Evolutionary conservation across 1,140 invertebrate genomes (phyloP).

Genomic region (Drosophila ficusphila): DNA sequence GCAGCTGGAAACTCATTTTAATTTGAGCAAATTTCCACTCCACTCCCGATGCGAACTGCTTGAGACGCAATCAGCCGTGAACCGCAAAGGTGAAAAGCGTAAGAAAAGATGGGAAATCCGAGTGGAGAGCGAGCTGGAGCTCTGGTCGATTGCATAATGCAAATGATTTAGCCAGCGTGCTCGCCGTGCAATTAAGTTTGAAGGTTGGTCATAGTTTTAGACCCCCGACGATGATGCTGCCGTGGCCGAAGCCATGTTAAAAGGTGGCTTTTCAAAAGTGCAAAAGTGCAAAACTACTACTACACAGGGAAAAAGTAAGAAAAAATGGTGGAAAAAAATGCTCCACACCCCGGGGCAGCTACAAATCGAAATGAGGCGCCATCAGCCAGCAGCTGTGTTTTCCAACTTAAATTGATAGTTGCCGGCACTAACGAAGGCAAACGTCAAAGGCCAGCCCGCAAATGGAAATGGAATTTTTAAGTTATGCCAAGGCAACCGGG

Average conservation of each 20-base stretch:
- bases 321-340: constrained; percentile 13
- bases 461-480: constrained; percentile 81
- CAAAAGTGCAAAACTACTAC: no score
- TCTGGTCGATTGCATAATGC: constrained; percentile 65
- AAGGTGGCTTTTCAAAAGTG: constrained; percentile 48
- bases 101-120: constrained; percentile 42
- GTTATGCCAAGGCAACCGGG: constrained; percentile 71
- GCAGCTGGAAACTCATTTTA: constrained; percentile 60
- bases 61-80: constrained; percentile 72
- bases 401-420: constrained; percentile 79
- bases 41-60: constrained; percentile 47
- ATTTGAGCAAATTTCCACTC: constrained; percentile 70
- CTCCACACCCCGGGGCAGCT: constrained; percentile 34
- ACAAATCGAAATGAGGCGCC: constrained; percentile 72
- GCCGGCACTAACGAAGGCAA: constrained; percentile 68
- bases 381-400: constrained; percentile 44
- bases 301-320: background rate
- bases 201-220: constrained; percentile 59
- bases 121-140: constrained; percentile 6
- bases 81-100: constrained; percentile 74
- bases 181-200: constrained; percentile 75
- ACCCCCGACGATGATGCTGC: background rate
- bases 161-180: constrained; percentile 66
- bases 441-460: constrained; percentile 69
- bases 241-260: constrained; percentile 39